phyloP scores from a whole-genome alignment of 2,113 vertebrate species.

The Indicator indicator region DNA sequence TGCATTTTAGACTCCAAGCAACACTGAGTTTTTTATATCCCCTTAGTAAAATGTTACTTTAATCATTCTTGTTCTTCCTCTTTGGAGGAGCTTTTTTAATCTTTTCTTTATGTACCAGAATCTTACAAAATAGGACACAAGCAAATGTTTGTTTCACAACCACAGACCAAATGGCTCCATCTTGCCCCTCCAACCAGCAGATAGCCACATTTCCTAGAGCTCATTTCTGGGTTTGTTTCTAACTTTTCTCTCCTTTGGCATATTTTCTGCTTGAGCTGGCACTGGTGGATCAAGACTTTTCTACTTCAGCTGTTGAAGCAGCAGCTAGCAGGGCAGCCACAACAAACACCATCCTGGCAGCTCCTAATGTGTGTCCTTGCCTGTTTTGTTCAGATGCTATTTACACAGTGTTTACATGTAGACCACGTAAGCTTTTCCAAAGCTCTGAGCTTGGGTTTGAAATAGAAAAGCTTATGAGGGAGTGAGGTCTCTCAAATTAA shows the following conservation, averaged over 20 bases:
- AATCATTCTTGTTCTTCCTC: background rate
- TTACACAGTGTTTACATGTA: conserved; percentile 75
- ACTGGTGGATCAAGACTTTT: conserved; percentile 70
- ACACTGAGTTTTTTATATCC: background rate
- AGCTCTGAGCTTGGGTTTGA: conserved; percentile 60
- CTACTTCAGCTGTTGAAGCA: conserved; percentile 74
- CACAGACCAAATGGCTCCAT: background rate
- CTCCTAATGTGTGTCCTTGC: conserved; percentile 58
- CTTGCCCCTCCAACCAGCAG: background rate
- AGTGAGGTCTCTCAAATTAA: conserved; percentile 68
- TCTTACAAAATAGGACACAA: background rate
- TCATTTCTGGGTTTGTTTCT: conserved; percentile 8
- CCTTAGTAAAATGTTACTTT: background rate
- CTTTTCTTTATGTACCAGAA: background rate
- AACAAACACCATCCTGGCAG: conserved; percentile 75
- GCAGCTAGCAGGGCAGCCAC: conserved; percentile 73
- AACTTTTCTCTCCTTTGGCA: conserved; percentile 30
- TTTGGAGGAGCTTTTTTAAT: background rate
- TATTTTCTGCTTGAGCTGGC: conserved; percentile 69
- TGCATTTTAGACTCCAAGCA: background rate
- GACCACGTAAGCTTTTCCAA: conserved; percentile 69
- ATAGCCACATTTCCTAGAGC: background rate
- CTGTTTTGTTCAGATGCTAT: conserved; percentile 69
- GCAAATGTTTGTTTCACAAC: background rate
- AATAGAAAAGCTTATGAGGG: conserved; percentile 74